A percentile compares a stretch with the other conserved stretches of the same genome.
phyloP scores from a whole-genome alignment of 2,113 vertebrate species.

The Puffinus mauretanicus region DNA sequence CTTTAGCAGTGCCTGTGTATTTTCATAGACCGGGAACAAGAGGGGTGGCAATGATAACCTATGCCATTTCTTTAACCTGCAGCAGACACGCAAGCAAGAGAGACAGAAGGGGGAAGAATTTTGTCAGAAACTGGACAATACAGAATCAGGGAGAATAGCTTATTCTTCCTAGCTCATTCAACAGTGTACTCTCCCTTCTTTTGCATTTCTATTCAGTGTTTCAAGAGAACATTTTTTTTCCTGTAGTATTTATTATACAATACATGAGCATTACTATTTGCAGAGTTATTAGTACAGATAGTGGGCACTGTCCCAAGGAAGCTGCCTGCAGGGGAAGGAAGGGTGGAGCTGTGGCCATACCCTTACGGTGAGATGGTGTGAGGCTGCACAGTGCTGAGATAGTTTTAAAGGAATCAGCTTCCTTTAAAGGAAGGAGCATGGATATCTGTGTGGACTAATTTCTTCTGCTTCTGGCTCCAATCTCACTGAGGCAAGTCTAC shows the following conservation, averaged over 20 bases:
- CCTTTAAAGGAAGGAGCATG: not conserved
- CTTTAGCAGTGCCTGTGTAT: not conserved
- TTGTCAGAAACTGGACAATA: not conserved
- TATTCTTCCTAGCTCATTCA: not conserved
- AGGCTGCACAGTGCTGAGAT: rapidly evolving
- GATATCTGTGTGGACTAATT: not conserved
- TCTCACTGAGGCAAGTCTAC: not conserved
- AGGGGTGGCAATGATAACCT: not conserved
- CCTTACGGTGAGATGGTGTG: not conserved
- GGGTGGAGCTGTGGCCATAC: not conserved
- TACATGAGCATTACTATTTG: not conserved
- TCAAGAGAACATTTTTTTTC: not conserved
- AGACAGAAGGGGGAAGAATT: not conserved
- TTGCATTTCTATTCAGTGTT: not conserved
- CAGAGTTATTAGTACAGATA: not conserved
- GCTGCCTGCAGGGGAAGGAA: not conserved
- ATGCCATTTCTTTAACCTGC: not conserved
- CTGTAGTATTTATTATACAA: not conserved
- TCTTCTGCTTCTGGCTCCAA: not conserved
- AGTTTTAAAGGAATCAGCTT: not conserved
- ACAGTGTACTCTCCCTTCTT: not conserved
- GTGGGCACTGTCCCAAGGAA: not conserved
- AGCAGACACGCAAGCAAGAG: not conserved
- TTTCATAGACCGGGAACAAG: not conserved
- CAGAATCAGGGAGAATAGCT: not conserved